Evolutionary conservation across 92 coral and sea anemone genomes (phyloP), one percentile per base, ranked within the genome.

Genomic region (Palythoa caribaeorum): DNA sequence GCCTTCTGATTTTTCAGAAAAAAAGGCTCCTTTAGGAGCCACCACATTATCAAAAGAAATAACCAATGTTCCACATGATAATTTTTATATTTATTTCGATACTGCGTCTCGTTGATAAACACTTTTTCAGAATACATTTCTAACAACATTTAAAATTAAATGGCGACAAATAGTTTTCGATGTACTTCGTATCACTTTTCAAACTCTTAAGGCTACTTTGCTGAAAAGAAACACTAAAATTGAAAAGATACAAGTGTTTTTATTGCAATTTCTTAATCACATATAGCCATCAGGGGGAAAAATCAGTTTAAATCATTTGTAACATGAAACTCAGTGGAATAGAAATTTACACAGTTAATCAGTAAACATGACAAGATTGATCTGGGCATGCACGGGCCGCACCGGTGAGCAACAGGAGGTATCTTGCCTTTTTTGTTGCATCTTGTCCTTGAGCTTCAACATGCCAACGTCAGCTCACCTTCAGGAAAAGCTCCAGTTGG

Each of bases 11-110:
- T 38, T 10, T 35, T 10, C 48, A 72, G 4, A 72, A 38, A 72
- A 38, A 72, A 72, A 48, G 77, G 77, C 77, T 72, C 77, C 77
- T 71, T 71, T 71, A 71, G 76, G 76, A 71, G 76, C 76, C 73
- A 68, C 73, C 39, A 68, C 17, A 17, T 68, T 66, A 28, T 28
- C 28, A 28, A 28, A 28, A 28, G 28, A 28, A 28, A 28, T 28
- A 28, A 28, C 28, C 28, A 28, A 28, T 28, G 28, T 28, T 28
- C 28, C 38, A 19, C 38, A 69, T 65, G 6, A 65, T n/a, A 13
- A 1, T n/a, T 65, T 65, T 65, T 65, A n/a, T 65, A 65, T 65
- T 65, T 65, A 65, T 65, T n/a, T 65, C 71, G 35, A 65, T 65
- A 65, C 71, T 65, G 71, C 71, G 71, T 65, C 71, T 65, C 71